Evolutionary conservation across 92 coral and sea anemone genomes (phyloP).

Genomic region (Porites evermanni): DNA sequence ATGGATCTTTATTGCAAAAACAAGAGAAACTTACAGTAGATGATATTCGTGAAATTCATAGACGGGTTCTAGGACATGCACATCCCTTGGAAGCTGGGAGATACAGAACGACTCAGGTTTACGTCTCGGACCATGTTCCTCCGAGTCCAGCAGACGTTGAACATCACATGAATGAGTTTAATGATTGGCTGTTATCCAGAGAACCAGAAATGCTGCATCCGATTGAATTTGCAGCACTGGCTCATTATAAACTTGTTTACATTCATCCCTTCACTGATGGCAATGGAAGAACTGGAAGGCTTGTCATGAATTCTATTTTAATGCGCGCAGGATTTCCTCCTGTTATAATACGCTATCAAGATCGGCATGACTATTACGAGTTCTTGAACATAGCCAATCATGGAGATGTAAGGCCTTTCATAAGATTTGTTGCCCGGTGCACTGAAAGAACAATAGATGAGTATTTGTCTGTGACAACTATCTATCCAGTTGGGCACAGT

Average conservation of each 20-base stretch:
- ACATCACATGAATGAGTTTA: conserved; percentile 83
- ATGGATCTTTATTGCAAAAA: conserved; percentile 86
- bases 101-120: conserved; percentile 89
- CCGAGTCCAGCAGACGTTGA: conserved; percentile 93
- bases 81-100: conserved; percentile 97
- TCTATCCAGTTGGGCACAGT: conserved; percentile 83
- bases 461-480: conserved; percentile 90
- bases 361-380: conserved; percentile 89
- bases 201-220: conserved; percentile 88
- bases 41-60: conserved; percentile 84
- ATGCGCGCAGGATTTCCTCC: conserved; percentile 99
- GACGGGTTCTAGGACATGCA: conserved; percentile 90
- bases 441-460: conserved; percentile 96
- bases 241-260: conserved; percentile 95
- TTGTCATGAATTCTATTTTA: conserved; percentile 93
- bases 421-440: conserved; percentile 94
- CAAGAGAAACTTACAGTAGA: conserved; percentile 74
- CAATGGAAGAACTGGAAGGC: conserved; percentile 93
- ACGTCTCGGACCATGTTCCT: conserved; percentile 92
- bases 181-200: conserved; percentile 83
- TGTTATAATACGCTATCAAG: conserved; percentile 87
- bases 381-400: conserved; percentile 91
- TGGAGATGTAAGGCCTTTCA: conserved; percentile 96
- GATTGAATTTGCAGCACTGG: conserved; percentile 94
- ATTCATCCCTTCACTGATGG: conserved; percentile 99